Percentiles rank a stretch among this genome's conserved stretches.
Conservation (phyloP, 1,140 invertebrate genomes). For the Caerostris darwini region DNA sequence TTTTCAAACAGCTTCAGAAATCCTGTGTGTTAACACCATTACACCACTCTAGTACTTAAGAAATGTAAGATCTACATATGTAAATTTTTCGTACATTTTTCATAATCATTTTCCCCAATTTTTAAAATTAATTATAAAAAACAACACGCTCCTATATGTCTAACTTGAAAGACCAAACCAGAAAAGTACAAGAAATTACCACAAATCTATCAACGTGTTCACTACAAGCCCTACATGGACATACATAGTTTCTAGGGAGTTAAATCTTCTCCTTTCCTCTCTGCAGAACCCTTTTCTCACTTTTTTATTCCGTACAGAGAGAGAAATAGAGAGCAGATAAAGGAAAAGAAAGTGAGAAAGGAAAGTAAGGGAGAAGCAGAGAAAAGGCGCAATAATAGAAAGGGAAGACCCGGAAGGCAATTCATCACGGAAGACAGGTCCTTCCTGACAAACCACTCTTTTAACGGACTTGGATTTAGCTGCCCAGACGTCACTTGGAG, state of each 20-base stretch:
- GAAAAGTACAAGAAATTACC: too few relatives aligned
- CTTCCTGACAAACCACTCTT: constrained; percentile 39
- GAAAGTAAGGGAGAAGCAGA: not conserved
- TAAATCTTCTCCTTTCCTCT: not conserved
- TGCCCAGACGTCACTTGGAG: not conserved
- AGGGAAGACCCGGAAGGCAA: not conserved
- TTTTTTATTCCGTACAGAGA: not conserved
- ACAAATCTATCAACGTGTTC: not conserved
- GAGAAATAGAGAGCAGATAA: not conserved
- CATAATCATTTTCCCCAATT: too few relatives aligned
- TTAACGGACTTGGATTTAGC: constrained; percentile 32
- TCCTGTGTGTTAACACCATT: too few relatives aligned
- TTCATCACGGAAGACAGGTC: constrained; percentile 11
- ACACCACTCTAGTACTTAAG: too few relatives aligned
- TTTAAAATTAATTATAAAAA: too few relatives aligned
- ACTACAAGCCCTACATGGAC: not conserved
- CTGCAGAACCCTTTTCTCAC: not conserved
- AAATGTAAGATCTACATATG: too few relatives aligned
- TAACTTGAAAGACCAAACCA: too few relatives aligned
- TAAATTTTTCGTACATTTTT: too few relatives aligned
- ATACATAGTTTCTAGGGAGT: not conserved
- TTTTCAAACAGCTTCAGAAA: too few relatives aligned
- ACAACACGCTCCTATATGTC: too few relatives aligned
- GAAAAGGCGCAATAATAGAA: constrained; percentile 23
- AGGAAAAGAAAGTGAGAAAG: not conserved